A percentile compares a stretch with the other conserved stretches of the same genome.
These are phyloP conservation scores for Hiodon tergisus DNA, from an alignment of 2,113 vertebrate genomes.

Conservation along the genomic window DNA sequence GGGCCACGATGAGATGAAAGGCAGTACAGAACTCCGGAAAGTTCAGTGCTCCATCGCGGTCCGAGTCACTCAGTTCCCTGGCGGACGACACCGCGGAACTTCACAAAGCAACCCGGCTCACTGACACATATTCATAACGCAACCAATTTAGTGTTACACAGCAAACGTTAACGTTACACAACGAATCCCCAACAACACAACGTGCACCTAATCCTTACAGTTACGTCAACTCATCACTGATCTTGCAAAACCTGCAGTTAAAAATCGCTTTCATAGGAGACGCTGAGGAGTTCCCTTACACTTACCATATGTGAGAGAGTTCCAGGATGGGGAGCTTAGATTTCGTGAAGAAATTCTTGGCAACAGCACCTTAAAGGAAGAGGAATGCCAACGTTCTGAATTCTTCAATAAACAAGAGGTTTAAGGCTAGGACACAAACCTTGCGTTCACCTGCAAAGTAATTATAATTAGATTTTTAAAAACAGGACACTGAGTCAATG, in stretches of 20 bases:
- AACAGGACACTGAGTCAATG: background rate
- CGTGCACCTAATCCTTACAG: background rate
- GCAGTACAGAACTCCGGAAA: conserved; percentile 87
- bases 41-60: conserved; percentile 83
- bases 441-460: background rate
- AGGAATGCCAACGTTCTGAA: background rate
- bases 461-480: background rate
- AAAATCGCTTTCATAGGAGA: background rate
- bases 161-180: background rate
- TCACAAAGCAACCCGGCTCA: background rate
- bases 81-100: background rate
- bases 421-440: background rate
- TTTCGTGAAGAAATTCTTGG: conserved; percentile 97
- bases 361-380: conserved; percentile 74
- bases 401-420: background rate
- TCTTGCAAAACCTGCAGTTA: background rate
- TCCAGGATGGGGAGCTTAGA: conserved; percentile 93
- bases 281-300: background rate
- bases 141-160: background rate
- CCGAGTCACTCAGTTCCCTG: conserved; percentile 92
- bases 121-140: background rate
- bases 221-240: background rate
- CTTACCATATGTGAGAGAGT: conserved; percentile 94
- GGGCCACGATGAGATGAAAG: conserved; percentile 90
- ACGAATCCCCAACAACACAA: background rate